These are phyloP conservation scores for Palythoa grandiflora DNA, from an alignment of 92 coral and sea anemone genomes.

Conservation along the genomic window DNA sequence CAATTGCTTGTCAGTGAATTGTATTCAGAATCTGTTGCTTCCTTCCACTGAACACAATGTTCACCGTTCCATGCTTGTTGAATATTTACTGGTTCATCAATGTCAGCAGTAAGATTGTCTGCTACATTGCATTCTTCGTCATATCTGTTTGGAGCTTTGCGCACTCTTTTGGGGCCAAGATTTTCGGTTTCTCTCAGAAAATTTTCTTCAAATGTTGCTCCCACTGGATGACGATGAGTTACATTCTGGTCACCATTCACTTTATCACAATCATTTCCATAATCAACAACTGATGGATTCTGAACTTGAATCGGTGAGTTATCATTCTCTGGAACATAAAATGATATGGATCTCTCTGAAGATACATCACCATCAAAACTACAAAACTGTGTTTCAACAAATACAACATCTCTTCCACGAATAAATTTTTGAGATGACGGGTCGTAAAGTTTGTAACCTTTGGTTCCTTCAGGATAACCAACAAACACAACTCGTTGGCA, in stretches of 20 bases:
- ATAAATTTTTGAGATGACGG: not conserved
- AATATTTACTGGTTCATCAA: slow-evolving; percentile 41
- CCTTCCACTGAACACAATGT: slow-evolving; percentile 32
- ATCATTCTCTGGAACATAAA: not conserved
- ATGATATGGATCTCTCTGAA: not conserved
- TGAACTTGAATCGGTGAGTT: not conserved
- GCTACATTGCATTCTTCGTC: slow-evolving; percentile 19
- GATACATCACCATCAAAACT: slow-evolving; percentile 16
- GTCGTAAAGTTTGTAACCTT: slow-evolving; percentile 43
- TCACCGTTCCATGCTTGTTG: slow-evolving; percentile 34
- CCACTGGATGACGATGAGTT: not conserved
- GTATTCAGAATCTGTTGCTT: slow-evolving; percentile 35
- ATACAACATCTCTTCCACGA: slow-evolving; percentile 28
- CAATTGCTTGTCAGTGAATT: not conserved
- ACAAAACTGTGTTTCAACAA: slow-evolving; percentile 1
- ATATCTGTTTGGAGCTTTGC: not conserved
- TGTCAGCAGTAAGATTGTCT: slow-evolving; percentile 47
- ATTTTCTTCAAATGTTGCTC: slow-evolving; percentile 23
- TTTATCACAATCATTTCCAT: slow-evolving; percentile 5
- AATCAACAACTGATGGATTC: not conserved
- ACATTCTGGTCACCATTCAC: slow-evolving; percentile 1
- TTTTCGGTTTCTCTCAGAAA: slow-evolving; percentile 5
- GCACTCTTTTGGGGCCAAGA: not conserved
- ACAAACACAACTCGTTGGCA: not conserved
- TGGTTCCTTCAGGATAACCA: slow-evolving; percentile 34